These are phyloP conservation scores for Synanthedon formicaeformis DNA, from an alignment of 2,888 invertebrate genomes.

Conservation along the genomic window DNA sequence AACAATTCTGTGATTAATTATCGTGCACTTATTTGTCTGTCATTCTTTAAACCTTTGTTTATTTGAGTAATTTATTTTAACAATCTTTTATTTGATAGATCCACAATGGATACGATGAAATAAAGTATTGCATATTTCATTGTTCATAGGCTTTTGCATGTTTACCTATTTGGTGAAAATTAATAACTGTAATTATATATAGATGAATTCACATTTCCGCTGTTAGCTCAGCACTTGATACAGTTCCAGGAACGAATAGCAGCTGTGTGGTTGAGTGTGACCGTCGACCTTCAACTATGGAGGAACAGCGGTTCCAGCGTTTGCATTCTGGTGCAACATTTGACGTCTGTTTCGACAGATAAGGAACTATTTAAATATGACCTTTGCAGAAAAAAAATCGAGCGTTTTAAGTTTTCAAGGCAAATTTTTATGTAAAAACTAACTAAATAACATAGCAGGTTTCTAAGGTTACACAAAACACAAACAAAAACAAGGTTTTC, in stretches of 20 bases:
- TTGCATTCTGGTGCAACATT: conserved; percentile 34
- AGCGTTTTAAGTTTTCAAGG: conserved; percentile 16
- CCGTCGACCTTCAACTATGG: conserved; percentile 15
- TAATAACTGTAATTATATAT: too few species aligned
- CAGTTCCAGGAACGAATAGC: conserved; percentile 22
- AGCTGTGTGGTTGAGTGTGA: conserved; percentile 10
- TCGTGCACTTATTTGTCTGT: too few species aligned
- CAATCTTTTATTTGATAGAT: neutral
- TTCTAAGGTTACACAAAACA: neutral
- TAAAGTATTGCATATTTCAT: too few species aligned
- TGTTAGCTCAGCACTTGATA: neutral
- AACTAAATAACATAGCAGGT: neutral
- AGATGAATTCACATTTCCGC: too few species aligned
- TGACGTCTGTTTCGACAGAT: conserved; percentile 29
- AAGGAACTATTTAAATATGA: conserved; percentile 30
- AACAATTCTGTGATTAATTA: too few species aligned
- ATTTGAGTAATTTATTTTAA: too few species aligned
- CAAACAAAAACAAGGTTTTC: neutral
- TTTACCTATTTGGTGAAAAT: too few species aligned
- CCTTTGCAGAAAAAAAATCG: conserved; percentile 28
- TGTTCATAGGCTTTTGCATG: too few species aligned
- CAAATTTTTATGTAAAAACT: conserved; percentile 9
- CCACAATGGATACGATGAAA: too few species aligned
- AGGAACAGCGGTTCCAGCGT: conserved; percentile 26
- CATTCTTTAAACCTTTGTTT: too few species aligned